Evolutionary conservation across 2,797 vertebrate species (phyloP), one percentile per base, ranked within the genome.

Genomic region (Moxostoma hubbsi): DNA sequence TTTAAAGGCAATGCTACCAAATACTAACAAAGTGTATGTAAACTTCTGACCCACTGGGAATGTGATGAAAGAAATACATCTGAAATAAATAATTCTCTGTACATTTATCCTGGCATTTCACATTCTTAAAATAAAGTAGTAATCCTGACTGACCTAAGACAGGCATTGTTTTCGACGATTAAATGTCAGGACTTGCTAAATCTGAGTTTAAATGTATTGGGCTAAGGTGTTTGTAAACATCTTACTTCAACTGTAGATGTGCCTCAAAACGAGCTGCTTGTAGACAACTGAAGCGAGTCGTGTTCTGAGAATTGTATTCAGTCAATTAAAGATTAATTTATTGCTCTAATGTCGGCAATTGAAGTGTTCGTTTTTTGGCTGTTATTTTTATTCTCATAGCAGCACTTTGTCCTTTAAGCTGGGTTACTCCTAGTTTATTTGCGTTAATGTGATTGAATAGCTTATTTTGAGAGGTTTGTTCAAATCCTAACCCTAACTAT

Each of bases 281-380:
- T 81, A 81, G 84, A 84, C 86, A 84, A 75, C 80, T 85, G 84
- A 61, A 16, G 74, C 24, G 67, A 82, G 68, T 66, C 62, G 61
- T 75, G 7, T 82, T 83, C 81, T 58, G 18, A 83, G 81, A 63
- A 76, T 69, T 68, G 64, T 68, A 81, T 79, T 64, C 78, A 79
- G 80, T 85, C 53, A 75, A 63, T 86, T 81, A 63, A 75, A 81
- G 16, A 73, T 81, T 78, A 82, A 82, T 84, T 70, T 83, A 79
- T 73, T 84, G 77, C 75, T 82, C 75, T 74, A 73, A 80, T 18
- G 49, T 15, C 13, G 58, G 7, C 81, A 73, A 82, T 75, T 84
- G 71, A 69, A 73, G 57, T 49, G 66, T 76, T 80, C 64, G 36
- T 63, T 74, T 64, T 5, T 13, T 51, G 16, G 43, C 61, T 45